These are phyloP conservation scores for Pampus argenteus DNA, from an alignment of 2,797 vertebrate genomes.

Conservation along the genomic window DNA sequence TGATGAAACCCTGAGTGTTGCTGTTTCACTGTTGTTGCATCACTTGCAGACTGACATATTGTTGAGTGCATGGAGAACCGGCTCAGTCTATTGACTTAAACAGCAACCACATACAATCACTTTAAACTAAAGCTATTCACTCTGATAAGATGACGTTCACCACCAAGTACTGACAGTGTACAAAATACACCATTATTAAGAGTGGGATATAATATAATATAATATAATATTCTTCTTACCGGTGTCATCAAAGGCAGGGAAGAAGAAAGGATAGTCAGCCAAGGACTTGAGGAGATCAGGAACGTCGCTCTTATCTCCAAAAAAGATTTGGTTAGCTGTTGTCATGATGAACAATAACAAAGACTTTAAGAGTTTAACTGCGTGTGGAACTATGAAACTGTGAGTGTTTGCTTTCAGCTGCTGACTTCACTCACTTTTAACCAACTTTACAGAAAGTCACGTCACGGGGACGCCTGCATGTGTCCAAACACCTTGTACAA, in stretches of 20 bases:
- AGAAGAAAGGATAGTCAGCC: conserved; percentile 88
- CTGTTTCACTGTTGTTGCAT: conserved; percentile 62
- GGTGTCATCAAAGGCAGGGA: conserved; percentile 82
- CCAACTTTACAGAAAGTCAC: conserved; percentile 58
- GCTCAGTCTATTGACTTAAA: conserved; percentile 17
- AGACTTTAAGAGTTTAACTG: not conserved
- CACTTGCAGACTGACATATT: conserved; percentile 40
- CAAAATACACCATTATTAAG: too few species aligned
- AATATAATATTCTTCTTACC: conserved; percentile 89
- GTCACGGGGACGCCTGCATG: conserved; percentile 63
- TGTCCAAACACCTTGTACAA: conserved; percentile 21
- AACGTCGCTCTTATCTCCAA: conserved; percentile 80
- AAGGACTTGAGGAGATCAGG: conserved; percentile 90
- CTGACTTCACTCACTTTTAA: conserved; percentile 45
- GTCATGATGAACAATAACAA: conserved; percentile 67
- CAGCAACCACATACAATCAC: not conserved
- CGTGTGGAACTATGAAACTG: not conserved
- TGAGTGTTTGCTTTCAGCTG: not conserved
- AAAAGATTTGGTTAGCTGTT: conserved; percentile 43
- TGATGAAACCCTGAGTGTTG: conserved; percentile 43
- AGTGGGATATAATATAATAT: too few species aligned
- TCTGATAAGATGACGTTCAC: too few species aligned
- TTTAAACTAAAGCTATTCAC: not conserved
- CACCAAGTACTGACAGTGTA: too few species aligned
- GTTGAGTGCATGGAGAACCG: conserved; percentile 19